These are phyloP conservation scores for Sylvilagus bachmani DNA, from an alignment of 2,113 vertebrate species.

Conservation along the genomic window DNA sequence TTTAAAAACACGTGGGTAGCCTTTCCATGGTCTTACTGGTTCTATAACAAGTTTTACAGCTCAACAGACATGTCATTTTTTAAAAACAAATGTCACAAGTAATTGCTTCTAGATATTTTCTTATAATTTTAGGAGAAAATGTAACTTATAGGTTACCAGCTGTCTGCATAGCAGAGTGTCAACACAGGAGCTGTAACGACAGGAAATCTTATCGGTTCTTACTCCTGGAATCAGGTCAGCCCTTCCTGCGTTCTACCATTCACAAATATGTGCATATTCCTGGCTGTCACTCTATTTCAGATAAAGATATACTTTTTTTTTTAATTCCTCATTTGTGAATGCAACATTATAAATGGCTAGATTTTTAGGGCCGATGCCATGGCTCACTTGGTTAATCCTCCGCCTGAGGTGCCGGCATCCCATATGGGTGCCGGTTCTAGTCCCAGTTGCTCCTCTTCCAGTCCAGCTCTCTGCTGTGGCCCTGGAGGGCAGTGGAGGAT, in stretches of 20 bases:
- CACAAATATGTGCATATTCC: background rate
- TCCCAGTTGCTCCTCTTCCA: too few relatives aligned
- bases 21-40: constrained; percentile 55
- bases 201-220: background rate
- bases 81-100: constrained; percentile 50
- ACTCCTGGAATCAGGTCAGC: background rate
- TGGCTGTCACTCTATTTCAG: background rate
- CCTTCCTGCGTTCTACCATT: background rate
- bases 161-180: background rate
- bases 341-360: background rate
- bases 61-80: constrained; percentile 55
- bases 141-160: constrained; percentile 26
- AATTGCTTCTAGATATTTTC: constrained; percentile 14
- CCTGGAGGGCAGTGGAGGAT: too few relatives aligned
- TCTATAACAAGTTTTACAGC: constrained; percentile 46
- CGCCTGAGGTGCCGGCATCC: too few relatives aligned
- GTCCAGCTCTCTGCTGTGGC: too few relatives aligned
- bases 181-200: background rate
- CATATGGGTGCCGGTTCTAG: too few relatives aligned
- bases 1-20: background rate
- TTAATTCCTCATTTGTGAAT: constrained; percentile 35
- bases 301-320: background rate
- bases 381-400: too few relatives aligned
- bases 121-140: constrained; percentile 16
- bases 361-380: too few relatives aligned